Conservation (phyloP, 2,888 invertebrate species). For the Agrochola lychnidis region DNA sequence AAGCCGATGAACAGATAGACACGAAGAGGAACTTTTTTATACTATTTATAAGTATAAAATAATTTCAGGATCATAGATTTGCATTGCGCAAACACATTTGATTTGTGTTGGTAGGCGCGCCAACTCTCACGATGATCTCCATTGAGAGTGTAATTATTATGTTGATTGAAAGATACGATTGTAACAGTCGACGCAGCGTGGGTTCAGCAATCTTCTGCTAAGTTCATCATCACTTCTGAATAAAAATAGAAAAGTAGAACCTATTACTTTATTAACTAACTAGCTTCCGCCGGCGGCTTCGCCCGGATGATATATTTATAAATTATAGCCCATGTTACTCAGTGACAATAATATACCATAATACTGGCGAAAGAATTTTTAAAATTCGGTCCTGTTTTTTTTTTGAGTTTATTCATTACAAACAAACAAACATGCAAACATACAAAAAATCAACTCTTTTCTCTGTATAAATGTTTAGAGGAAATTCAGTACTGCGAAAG, state of each 20-base stretch:
- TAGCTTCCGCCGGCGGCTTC: no score
- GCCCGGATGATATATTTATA: no score
- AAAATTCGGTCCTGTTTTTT: no score
- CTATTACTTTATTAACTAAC: not conserved
- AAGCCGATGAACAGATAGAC: not conserved
- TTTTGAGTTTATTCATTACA: no score
- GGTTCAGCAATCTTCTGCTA: conserved; percentile 9
- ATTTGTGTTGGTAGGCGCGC: conserved; percentile 11
- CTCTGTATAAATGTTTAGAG: not conserved
- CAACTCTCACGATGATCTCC: conserved; percentile 13
- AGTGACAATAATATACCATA: no score
- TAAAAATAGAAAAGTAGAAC: not conserved
- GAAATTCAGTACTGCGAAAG: not conserved
- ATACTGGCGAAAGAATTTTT: no score
- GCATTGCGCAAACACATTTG: conserved; percentile 26
- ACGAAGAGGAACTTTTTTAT: not conserved
- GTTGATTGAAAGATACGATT: conserved; percentile 37
- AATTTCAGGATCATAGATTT: conserved; percentile 7
- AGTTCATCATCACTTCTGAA: not conserved
- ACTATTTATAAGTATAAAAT: not conserved
- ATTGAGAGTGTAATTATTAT: conserved; percentile 18
- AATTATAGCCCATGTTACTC: no score
- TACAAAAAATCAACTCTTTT: no score
- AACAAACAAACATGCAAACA: no score
- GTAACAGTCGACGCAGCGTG: conserved; percentile 13